Evolutionary conservation across 2,113 vertebrate species (phyloP), one percentile per base, ranked within the genome.

Genomic region (Aplodontia rufa): DNA sequence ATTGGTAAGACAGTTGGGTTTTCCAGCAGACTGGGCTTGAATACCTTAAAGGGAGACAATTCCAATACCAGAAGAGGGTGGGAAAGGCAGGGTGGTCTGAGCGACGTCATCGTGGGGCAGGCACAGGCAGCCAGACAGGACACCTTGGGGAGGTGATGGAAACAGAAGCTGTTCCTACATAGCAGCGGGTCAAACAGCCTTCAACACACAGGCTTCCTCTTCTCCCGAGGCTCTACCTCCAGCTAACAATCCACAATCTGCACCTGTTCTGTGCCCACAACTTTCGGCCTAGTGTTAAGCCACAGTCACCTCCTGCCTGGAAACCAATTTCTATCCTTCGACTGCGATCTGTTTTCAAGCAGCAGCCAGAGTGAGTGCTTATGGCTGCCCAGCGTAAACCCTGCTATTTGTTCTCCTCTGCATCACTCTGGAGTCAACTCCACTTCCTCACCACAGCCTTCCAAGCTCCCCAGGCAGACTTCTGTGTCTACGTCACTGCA

Each of bases 221-320:
- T 51, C 58, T 60, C 37, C 35, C 47, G 13, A 35, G 12, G 8
- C 35, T 64, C 55, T 3, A 26, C n/a, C 32, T 79, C 51, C 17
- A 49, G 11, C 19, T 66, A 17, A 2, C 20, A 71, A 24, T 51
- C 28, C 47, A 47, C 3, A 9, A 16, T 5, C 6, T 4, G 35
- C 1, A 16, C 1, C 9, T 1, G 9, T 8, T 17, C n/a, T 32
- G 16, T 26, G 17, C 24, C 55, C 9, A 42, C 14, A 24, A 24
- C 9, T 14, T 17, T 26, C 24, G 20, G 7, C 10, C 60, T 9
- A 12, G 69, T n/a, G 7, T 8, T 3, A 49, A 69, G 62, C 68
- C 68, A 45, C 40, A 3, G 24, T 8, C 14, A 30, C 19, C 75
- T 17, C 47, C 22, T 13, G 66, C 85, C 58, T 69, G 42, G 24